These are phyloP conservation scores for Arrhamphus sclerolepis DNA, from an alignment of 2,797 vertebrate species.

Conservation along the genomic window DNA sequence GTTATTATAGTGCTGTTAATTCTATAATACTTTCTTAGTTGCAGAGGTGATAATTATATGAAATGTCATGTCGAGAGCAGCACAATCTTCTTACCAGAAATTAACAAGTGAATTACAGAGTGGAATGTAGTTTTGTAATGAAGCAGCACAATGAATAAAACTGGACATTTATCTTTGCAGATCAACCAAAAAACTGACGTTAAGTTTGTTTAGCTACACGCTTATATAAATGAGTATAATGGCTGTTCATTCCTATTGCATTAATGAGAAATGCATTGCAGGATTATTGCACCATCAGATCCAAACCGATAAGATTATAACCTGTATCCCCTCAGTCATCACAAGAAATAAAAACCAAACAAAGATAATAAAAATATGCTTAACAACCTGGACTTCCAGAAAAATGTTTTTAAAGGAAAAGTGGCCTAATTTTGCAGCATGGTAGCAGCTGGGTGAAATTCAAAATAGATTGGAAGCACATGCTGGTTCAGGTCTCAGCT, in stretches of 20 bases:
- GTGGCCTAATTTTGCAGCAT: slow-evolving; percentile 20
- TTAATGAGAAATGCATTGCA: slow-evolving; percentile 18
- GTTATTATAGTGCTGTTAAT: background rate
- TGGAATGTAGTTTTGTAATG: background rate
- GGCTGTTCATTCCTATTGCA: slow-evolving; percentile 22
- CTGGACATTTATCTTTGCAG: slow-evolving; percentile 5
- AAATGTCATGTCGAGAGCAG: background rate
- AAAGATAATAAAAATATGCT: slow-evolving; percentile 19
- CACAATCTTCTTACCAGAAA: background rate
- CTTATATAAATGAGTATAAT: slow-evolving; percentile 18
- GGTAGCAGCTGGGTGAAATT: slow-evolving; percentile 47
- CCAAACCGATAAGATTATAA: slow-evolving; percentile 29
- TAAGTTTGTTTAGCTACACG: slow-evolving; percentile 2
- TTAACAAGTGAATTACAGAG: background rate
- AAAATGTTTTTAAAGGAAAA: background rate
- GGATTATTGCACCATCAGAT: slow-evolving; percentile 26
- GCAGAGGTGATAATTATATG: background rate
- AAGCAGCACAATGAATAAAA: slow-evolving; percentile 1
- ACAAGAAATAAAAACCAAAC: slow-evolving; percentile 11
- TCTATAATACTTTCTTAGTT: background rate
- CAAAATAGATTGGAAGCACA: slow-evolving; percentile 74
- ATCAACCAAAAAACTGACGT: background rate
- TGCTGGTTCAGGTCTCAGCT: slow-evolving; percentile 51
- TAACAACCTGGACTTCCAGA: slow-evolving; percentile 20
- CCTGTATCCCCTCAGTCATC: slow-evolving; percentile 14